Percentiles rank a stretch among this genome's conserved stretches.
Conservation (phyloP, 2,888 invertebrate genomes). For the Conchocele bisecta region DNA sequence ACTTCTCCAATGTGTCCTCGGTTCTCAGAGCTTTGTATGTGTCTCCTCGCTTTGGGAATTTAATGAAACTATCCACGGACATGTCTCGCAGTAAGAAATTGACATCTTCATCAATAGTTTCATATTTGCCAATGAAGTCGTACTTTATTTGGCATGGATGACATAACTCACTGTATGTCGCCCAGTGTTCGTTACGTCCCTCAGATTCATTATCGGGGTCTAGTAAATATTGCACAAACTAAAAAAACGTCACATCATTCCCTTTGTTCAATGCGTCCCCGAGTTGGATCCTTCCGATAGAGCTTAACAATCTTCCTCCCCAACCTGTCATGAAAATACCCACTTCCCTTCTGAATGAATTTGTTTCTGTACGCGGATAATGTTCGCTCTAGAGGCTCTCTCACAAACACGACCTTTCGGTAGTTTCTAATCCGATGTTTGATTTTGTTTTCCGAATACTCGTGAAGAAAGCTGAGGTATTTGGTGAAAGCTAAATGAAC, state of each 20-base stretch:
- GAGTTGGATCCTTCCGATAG: conserved; percentile 89
- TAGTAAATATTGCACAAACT: conserved; percentile 92
- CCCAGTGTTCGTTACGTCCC: conserved; percentile 93
- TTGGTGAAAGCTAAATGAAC: conserved; percentile 67
- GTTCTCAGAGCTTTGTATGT: conserved; percentile 86
- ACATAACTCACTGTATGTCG: conserved; percentile 91
- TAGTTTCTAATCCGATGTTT: conserved; percentile 88
- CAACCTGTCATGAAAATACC: conserved; percentile 84
- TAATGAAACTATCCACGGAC: conserved; percentile 58
- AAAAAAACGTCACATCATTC: conserved; percentile 92
- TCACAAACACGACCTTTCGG: conserved; percentile 92
- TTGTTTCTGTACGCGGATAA: conserved; percentile 96
- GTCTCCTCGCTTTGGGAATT: conserved; percentile 73
- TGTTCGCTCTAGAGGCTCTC: conserved; percentile 95
- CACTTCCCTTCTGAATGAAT: conserved; percentile 84
- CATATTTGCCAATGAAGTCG: conserved; percentile 94
- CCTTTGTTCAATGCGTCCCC: conserved; percentile 84
- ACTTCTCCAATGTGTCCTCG: conserved; percentile 87
- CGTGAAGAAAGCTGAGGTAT: conserved; percentile 66
- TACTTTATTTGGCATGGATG: conserved; percentile 94
- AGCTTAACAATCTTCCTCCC: conserved; percentile 89
- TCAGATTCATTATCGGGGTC: conserved; percentile 78
- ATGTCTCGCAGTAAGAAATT: conserved; percentile 81
- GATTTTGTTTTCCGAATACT: conserved; percentile 85
- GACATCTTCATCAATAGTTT: conserved; percentile 92